phyloP scores from a whole-genome alignment of 30 jellyfish, hydroid and myxozoan genomes.

The Turritopsis rubra region DNA sequence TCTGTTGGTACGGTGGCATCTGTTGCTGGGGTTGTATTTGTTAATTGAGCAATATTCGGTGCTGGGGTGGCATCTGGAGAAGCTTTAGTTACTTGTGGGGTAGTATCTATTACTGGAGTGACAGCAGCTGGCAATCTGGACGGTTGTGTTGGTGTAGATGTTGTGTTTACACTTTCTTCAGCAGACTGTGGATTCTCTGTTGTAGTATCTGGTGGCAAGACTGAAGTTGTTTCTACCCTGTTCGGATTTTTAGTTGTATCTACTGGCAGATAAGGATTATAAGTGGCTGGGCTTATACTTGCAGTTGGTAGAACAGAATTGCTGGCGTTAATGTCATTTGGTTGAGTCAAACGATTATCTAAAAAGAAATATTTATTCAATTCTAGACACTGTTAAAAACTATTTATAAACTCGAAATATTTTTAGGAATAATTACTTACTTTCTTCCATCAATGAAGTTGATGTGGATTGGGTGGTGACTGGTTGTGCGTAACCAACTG shows the following conservation, averaged over 20 bases:
- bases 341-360: not conserved
- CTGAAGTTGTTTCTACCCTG: not conserved
- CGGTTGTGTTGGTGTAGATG: not conserved
- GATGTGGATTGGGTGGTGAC: not conserved
- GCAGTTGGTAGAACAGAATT: not conserved
- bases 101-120: not conserved
- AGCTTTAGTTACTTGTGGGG: not conserved
- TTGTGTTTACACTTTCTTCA: not conserved
- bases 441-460: slow-evolving; percentile 15
- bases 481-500: slow-evolving; percentile 3
- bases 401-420: not conserved
- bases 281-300: not conserved
- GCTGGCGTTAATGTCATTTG: not conserved
- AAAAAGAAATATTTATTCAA: too few relatives aligned
- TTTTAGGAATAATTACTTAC: not conserved
- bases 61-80: not conserved
- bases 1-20: not conserved
- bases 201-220: not conserved
- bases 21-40: not conserved
- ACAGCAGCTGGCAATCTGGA: not conserved
- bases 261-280: not conserved
- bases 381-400: too few relatives aligned
- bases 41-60: not conserved
- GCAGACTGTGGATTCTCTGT: not conserved
- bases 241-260: not conserved